phyloP scores from a whole-genome alignment of 2,113 vertebrate species.

The Trogon melanurus region DNA sequence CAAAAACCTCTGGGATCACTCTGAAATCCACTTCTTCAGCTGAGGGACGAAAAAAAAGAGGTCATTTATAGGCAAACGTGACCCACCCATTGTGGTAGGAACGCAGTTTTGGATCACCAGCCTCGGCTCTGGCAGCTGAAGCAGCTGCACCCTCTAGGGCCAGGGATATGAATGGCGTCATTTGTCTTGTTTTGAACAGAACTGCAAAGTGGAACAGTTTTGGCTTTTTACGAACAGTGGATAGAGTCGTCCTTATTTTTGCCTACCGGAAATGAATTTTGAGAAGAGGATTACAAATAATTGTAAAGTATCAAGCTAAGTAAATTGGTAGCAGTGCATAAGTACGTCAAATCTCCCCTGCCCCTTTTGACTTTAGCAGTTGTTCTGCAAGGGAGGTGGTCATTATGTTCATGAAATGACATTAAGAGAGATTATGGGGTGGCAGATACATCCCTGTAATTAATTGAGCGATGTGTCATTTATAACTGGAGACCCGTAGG shows the following conservation, averaged over 20 bases:
- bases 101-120: background rate
- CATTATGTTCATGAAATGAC: background rate
- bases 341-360: background rate
- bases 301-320: background rate
- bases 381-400: background rate
- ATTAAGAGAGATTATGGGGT: background rate
- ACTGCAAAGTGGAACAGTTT: background rate
- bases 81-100: background rate
- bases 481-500: background rate
- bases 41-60: background rate
- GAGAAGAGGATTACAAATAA: background rate
- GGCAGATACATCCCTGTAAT: background rate
- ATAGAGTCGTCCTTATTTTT: background rate
- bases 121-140: background rate
- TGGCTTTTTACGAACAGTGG: background rate
- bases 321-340: background rate
- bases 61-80: background rate
- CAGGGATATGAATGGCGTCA: background rate
- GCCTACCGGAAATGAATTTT: background rate
- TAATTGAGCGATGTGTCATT: background rate
- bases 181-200: background rate
- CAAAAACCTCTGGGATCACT: background rate
- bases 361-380: background rate
- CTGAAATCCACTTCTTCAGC: background rate
- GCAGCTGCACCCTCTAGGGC: background rate